Evolutionary conservation across 2,888 invertebrate genomes (phyloP).

Genomic region (Endotricha flammealis): DNA sequence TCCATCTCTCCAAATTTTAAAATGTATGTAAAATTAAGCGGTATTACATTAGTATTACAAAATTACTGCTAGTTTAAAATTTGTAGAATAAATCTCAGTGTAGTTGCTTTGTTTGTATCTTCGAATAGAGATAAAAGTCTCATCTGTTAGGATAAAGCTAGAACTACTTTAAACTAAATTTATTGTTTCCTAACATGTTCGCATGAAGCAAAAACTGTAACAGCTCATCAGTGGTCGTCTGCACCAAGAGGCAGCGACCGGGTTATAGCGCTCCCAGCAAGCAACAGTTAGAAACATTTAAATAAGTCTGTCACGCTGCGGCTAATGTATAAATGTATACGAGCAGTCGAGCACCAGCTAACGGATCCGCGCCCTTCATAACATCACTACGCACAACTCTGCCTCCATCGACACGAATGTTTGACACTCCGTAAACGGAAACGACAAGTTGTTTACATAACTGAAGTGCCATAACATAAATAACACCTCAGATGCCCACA

Average conservation of each 20-base stretch:
- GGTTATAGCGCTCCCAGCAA: constrained; percentile 49
- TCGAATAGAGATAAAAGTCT: too few relatives aligned
- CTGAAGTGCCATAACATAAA: constrained; percentile 36
- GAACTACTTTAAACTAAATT: too few relatives aligned
- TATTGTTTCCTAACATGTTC: too few relatives aligned
- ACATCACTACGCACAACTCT: constrained; percentile 26
- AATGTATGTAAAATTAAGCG: too few relatives aligned
- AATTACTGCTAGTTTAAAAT: too few relatives aligned
- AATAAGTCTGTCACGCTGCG: constrained; percentile 62
- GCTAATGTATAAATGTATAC: constrained; percentile 45
- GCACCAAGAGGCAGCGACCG: constrained; percentile 41
- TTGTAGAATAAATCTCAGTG: too few relatives aligned
- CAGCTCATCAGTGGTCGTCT: constrained; percentile 25
- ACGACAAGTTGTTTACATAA: constrained; percentile 44
- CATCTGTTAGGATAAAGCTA: background rate
- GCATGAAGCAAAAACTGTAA: constrained; percentile 1
- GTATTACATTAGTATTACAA: too few relatives aligned
- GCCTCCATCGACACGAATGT: constrained; percentile 21
- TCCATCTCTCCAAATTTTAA: too few relatives aligned
- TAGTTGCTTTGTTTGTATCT: background rate
- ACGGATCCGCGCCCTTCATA: constrained; percentile 65
- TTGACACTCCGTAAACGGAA: constrained; percentile 36
- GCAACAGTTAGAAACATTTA: constrained; percentile 61
- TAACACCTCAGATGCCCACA: constrained; percentile 25
- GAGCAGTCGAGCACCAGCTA: constrained; percentile 47